phyloP scores from a whole-genome alignment of 1,140 invertebrate species.

The Eriosoma lanigerum region DNA sequence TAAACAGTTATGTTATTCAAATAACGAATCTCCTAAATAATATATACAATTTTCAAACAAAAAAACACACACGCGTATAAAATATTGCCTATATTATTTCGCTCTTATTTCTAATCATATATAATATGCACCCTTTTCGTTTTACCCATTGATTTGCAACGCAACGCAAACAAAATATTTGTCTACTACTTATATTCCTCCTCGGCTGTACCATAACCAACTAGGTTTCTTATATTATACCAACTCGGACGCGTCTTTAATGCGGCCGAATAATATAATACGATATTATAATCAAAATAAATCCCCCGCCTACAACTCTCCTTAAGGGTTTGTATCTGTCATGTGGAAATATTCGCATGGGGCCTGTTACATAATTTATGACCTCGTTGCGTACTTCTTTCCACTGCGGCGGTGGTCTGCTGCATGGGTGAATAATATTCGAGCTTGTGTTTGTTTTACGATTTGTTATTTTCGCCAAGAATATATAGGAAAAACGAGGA shows the following conservation, averaged over 20 bases:
- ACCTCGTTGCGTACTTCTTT: background rate
- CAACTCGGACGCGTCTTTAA: slow-evolving; percentile 20
- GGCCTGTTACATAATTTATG: slow-evolving; percentile 52
- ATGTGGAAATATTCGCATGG: slow-evolving; percentile 49
- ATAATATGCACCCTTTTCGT: background rate
- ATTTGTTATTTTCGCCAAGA: slow-evolving; percentile 48
- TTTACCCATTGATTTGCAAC: background rate
- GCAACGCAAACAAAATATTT: background rate
- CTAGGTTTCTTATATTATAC: background rate
- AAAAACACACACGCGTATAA: no score
- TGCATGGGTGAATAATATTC: slow-evolving; percentile 41
- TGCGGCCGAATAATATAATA: slow-evolving; percentile 40
- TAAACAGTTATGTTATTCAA: no score
- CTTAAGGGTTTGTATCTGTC: slow-evolving; percentile 49
- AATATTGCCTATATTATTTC: no score
- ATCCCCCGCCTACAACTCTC: slow-evolving; percentile 13
- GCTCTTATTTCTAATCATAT: background rate
- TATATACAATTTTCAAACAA: no score
- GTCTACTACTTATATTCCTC: background rate
- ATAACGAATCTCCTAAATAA: no score
- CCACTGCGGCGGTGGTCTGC: background rate
- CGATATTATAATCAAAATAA: slow-evolving; percentile 51
- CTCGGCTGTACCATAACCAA: background rate
- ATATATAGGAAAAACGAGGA: slow-evolving; percentile 15
- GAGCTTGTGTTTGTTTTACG: slow-evolving; percentile 49